Conservation (phyloP, 2,797 vertebrate species). For the Amphiprion clarkii region DNA sequence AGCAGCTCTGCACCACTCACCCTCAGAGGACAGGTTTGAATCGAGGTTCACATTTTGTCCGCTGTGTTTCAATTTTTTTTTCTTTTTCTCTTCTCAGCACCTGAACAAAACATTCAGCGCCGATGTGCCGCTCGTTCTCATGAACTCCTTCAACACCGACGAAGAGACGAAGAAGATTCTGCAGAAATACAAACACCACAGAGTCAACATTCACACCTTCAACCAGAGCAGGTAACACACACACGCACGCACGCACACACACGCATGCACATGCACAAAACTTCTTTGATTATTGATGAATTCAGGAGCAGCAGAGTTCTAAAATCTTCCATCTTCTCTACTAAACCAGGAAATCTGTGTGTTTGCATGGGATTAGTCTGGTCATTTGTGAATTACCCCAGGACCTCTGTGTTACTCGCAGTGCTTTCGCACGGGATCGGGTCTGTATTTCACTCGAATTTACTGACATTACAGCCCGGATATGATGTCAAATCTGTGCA, state of each 20-base stretch:
- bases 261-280: too few relatives aligned
- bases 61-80: not conserved
- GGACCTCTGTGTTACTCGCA: too few relatives aligned
- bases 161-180: slow-evolving; percentile 93
- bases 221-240: slow-evolving; percentile 89
- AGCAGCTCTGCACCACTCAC: fast-evolving
- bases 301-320: too few relatives aligned
- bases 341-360: too few relatives aligned
- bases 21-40: not conserved
- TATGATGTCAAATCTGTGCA: too few relatives aligned
- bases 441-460: too few relatives aligned
- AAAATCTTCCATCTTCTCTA: too few relatives aligned
- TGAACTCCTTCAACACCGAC: slow-evolving; percentile 92
- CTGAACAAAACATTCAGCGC: slow-evolving; percentile 94
- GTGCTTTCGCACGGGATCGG: too few relatives aligned
- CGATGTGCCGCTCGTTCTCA: slow-evolving; percentile 89
- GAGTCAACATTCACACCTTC: slow-evolving; percentile 94
- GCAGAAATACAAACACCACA: slow-evolving; percentile 95
- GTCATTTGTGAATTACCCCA: too few relatives aligned
- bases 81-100: slow-evolving; percentile 82
- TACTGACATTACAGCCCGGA: too few relatives aligned
- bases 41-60: not conserved
- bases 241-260: not conserved
- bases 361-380: too few relatives aligned
- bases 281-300: too few relatives aligned